Percentiles rank a stretch among this genome's conserved stretches.
These are phyloP conservation scores for Phalacrocorax pelagicus DNA, from an alignment of 2,113 vertebrate species.

Conservation along the genomic window DNA sequence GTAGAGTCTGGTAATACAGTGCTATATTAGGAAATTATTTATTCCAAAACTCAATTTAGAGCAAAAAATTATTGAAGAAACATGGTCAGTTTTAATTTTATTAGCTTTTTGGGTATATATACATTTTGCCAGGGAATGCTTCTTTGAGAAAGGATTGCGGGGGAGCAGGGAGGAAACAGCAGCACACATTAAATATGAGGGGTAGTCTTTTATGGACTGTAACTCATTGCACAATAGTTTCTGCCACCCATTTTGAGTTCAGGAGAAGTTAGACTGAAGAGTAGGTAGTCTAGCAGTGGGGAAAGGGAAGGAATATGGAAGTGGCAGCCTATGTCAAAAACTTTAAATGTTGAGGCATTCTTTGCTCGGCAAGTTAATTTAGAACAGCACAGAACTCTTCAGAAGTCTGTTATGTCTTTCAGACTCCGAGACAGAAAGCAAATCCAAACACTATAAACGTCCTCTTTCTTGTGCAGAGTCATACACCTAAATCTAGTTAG, in stretches of 20 bases:
- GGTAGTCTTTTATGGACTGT: neutral
- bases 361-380: neutral
- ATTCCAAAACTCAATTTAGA: neutral
- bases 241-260: neutral
- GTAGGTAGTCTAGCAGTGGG: neutral
- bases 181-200: neutral
- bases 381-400: neutral
- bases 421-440: neutral
- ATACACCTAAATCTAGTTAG: neutral
- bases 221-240: neutral
- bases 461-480: neutral
- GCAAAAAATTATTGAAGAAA: too few species aligned
- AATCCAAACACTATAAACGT: neutral
- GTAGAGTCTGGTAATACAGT: neutral
- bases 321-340: neutral
- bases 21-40: neutral
- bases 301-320: neutral
- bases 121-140: neutral
- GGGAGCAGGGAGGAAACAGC: neutral
- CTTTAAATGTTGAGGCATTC: neutral
- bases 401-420: neutral
- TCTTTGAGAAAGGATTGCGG: neutral
- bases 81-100: neutral
- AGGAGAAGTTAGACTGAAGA: neutral
- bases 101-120: neutral